A percentile compares a stretch with the other conserved stretches of the same genome.
Evolutionary conservation across 1,140 invertebrate genomes (phyloP).

Genomic region (Atta colombica): DNA sequence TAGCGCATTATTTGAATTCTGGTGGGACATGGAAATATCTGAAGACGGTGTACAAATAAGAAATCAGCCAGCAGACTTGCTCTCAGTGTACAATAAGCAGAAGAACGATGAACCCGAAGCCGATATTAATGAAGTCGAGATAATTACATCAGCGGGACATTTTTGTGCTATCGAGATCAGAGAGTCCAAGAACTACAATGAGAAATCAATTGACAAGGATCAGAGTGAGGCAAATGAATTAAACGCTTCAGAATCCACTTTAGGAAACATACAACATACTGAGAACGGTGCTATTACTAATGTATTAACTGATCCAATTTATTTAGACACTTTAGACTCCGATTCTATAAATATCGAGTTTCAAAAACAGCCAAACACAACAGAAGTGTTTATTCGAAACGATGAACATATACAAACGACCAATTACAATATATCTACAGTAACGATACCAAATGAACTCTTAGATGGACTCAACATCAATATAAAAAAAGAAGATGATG

Average conservation of each 20-base stretch:
- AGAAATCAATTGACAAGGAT: slow-evolving; percentile 32
- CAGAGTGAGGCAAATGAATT: slow-evolving; percentile 36
- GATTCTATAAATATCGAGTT: slow-evolving; percentile 74
- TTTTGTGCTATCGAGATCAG: slow-evolving; percentile 75
- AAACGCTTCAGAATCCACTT: slow-evolving; percentile 51
- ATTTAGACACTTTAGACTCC: slow-evolving; percentile 65
- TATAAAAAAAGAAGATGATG: slow-evolving; percentile 73
- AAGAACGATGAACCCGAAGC: slow-evolving; percentile 63
- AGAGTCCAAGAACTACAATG: slow-evolving; percentile 57
- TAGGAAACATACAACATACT: slow-evolving; percentile 61
- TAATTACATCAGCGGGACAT: slow-evolving; percentile 71
- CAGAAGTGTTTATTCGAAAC: slow-evolving; percentile 67
- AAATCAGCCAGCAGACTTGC: slow-evolving; percentile 66
- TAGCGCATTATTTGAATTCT: neutral
- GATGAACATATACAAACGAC: slow-evolving; percentile 67
- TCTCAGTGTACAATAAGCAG: slow-evolving; percentile 60
- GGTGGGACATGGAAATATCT: slow-evolving; percentile 78
- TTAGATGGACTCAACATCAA: slow-evolving; percentile 70
- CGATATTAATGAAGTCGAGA: slow-evolving; percentile 70
- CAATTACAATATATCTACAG: slow-evolving; percentile 71
- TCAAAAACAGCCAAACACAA: slow-evolving; percentile 56
- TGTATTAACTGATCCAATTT: slow-evolving; percentile 65
- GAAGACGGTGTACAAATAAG: slow-evolving; percentile 68
- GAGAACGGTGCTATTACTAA: slow-evolving; percentile 60
- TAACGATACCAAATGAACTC: slow-evolving; percentile 71